A percentile compares a stretch with the other conserved stretches of the same genome.
Conservation (phyloP, 2,113 vertebrate species). For the Microtus oregoni region DNA sequence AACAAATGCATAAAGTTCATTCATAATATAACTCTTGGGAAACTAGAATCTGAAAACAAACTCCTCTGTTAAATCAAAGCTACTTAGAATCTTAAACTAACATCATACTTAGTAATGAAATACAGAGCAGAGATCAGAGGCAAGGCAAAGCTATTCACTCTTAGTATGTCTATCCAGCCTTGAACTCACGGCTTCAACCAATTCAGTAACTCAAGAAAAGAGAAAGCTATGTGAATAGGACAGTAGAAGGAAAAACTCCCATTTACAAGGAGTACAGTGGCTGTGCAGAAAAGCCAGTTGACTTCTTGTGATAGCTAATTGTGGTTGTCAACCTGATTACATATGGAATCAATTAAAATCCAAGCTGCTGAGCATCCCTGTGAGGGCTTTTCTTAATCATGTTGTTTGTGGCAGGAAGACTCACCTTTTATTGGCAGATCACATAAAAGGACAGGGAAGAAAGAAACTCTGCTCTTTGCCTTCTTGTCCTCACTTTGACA, state of each 20-base stretch:
- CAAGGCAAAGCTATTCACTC: not conserved
- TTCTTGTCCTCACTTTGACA: not conserved
- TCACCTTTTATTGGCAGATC: not conserved
- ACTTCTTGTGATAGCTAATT: not conserved
- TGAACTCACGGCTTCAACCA: not conserved
- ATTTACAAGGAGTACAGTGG: not conserved
- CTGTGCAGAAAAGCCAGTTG: not conserved
- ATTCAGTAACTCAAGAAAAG: not conserved
- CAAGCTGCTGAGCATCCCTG: not conserved
- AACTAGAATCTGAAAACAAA: not conserved
- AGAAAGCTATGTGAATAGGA: not conserved
- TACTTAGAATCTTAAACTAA: not conserved
- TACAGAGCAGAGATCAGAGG: not conserved
- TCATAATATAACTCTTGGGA: constrained; percentile 10
- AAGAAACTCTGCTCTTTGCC: not conserved
- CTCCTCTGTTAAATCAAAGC: not conserved
- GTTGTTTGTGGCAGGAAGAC: not conserved
- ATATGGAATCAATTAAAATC: not conserved
- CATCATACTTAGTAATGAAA: not conserved
- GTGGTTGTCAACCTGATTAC: not conserved
- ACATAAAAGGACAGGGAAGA: not conserved
- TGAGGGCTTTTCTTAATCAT: not conserved
- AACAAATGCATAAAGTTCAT: not conserved
- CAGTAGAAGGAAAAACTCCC: not conserved
- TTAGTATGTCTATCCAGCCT: not conserved